Evolutionary conservation across 2,113 vertebrate species (phyloP), one percentile per base, ranked within the genome.

Genomic region (Ophiodon elongatus): DNA sequence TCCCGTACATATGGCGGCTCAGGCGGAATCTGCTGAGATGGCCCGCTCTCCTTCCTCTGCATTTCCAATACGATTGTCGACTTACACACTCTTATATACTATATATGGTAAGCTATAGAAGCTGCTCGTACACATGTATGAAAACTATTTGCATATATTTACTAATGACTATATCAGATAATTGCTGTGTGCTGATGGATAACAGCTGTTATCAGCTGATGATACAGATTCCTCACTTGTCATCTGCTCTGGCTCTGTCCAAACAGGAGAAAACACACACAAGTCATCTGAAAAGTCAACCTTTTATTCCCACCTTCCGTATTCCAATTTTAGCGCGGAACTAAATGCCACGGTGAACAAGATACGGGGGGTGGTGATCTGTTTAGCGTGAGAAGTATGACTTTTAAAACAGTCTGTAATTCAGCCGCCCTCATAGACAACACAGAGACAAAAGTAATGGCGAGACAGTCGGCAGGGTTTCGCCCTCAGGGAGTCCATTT

Each of bases 371-470:
- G n/a, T 2, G 25, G 39, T 10, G 23, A 52, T 86, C 31, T 67
- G 37, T 73, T 89, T 76, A 41, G 54, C n/a, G 35, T 45, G 23
- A 75, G 47, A 54, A 80, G 15, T 81, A 27, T 76, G 73, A 63
- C 67, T 85, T 84, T 68, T 79, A n/a, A 73, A 70, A 39, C 25
- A 23, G 33, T 67, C 76, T 85, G 73, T 72, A 73, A 76, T 80
- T 74, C 54, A 66, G 72, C 33, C 66, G 10, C 17, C n/a, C 6
- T 79, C 9, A 60, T 8, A 64, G 39, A 56, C 35, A 76, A 73
- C 73, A 78, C 41, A 70, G n/a, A 81, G 69, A 78, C 73, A 57
- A 50, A 66, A 73, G 72, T 76, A 62, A 69, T 45, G 29, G 54
- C 0, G 65, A 65, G n/a, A 41, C 52, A 62, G 43, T 59, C 56